phyloP scores from a whole-genome alignment of 2,113 vertebrate species.

The Parus major region DNA sequence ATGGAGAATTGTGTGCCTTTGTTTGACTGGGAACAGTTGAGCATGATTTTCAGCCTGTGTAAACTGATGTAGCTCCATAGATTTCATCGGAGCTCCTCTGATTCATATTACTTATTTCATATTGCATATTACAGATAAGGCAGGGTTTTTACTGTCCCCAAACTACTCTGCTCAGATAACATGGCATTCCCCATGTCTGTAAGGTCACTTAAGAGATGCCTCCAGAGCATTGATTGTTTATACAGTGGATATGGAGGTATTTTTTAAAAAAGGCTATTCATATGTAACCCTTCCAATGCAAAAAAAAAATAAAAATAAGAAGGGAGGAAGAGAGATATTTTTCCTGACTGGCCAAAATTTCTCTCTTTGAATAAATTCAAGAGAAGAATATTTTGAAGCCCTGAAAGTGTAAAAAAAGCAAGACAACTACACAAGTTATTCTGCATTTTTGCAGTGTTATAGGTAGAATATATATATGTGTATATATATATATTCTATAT shows the following conservation, averaged over 20 bases:
- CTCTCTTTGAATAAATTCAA: background rate
- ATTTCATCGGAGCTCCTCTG: background rate
- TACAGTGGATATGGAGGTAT: background rate
- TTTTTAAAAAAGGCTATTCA: background rate
- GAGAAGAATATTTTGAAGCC: background rate
- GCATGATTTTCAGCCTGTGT: slow-evolving; percentile 1
- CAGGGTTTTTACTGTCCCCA: background rate
- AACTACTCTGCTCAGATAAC: background rate
- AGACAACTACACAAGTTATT: background rate
- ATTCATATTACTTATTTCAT: background rate
- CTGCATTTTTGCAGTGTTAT: background rate
- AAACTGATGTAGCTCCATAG: background rate
- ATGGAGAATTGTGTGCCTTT: slow-evolving; percentile 9
- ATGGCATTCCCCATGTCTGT: background rate
- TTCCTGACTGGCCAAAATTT: background rate
- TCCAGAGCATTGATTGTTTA: background rate
- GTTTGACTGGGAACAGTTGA: slow-evolving; percentile 14
- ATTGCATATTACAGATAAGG: background rate
- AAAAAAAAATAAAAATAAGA: background rate
- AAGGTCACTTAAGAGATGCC: background rate
- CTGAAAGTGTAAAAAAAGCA: background rate
- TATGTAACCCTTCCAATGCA: background rate
- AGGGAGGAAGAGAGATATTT: background rate
- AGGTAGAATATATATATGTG: no score
- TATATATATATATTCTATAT: no score